Base-by-base conservation (phyloP, 2,888 invertebrate genomes). In the Poecilus cupreus region DNA sequence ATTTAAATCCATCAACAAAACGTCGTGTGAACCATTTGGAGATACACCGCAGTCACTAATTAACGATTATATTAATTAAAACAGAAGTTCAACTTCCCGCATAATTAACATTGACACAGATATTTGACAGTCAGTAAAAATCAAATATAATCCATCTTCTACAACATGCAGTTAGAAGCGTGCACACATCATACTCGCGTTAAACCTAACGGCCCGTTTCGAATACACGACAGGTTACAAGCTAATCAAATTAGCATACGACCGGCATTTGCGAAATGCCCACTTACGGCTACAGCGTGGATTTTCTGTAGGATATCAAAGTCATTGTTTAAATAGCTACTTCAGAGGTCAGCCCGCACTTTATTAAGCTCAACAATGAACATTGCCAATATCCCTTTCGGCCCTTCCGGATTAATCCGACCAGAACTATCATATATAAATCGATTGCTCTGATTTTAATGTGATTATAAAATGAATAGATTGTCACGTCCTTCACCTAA, bases 271-370 rank as follows among this genome's bases (percentile, higher is more conserved):
- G 43, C 32, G 32, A 32, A 32, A 32, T 54, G 54, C 22, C 54
- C 54, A 54, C 54, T 54, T 54, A 43, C 11, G 26, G 60, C 60
- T 60, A 2, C n/a, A 26, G 60, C 5, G 26, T 60, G 60, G 26
- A 60, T 60, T 60, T 22, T 60, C 11, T 24, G n/a, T n/a, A 43
- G 43, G 43, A 77, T 77, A 77, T 77, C 76, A 77, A 77, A 60
- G 60, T 77, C 76, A 77, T 77, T 77, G 76, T 77, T 57, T 32
- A 39, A 77, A 54, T 57, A 57, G 76, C 57, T 57, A 57, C 39
- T 57, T n/a, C 3, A 10, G 32, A 32, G 76, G 76, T 77, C 76
- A 77, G 39, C 57, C 22, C 32, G 76, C 57, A 60, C 57, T 77
- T 54, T 77, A 77, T 77, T 77, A 77, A 57, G 57, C 37, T 20